Percentiles rank a stretch among this genome's conserved stretches.
Evolutionary conservation across 2,797 vertebrate species (phyloP).

Genomic region (Scleropages formosus): DNA sequence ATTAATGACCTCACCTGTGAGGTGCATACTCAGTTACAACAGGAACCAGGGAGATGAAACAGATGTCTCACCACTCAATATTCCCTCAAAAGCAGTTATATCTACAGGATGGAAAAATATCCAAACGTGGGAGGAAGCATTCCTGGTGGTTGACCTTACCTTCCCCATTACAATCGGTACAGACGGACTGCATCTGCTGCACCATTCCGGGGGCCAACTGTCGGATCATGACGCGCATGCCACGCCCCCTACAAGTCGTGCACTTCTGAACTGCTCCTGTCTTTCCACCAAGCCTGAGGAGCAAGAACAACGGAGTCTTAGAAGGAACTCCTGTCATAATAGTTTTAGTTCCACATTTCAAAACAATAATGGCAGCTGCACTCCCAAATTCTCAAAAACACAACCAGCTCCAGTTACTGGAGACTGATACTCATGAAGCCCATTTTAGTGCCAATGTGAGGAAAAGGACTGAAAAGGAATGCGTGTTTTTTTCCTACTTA

Average conservation of each 20-base stretch:
- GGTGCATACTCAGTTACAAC: neutral
- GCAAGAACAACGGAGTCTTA: constrained; percentile 22
- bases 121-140: neutral
- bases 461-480: neutral
- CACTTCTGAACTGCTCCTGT: constrained; percentile 96
- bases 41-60: neutral
- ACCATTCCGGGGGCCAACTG: constrained; percentile 98
- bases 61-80: neutral
- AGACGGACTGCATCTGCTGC: constrained; percentile 98
- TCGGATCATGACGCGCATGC: constrained; percentile 95
- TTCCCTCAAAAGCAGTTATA: too few species aligned
- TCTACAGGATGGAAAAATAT: too few species aligned
- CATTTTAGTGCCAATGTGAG: too few species aligned
- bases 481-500: constrained; percentile 70
- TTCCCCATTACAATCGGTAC: constrained; percentile 95
- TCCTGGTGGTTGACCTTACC: constrained; percentile 66
- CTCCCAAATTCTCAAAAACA: neutral
- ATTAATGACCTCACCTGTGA: constrained; percentile 92
- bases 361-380: too few species aligned
- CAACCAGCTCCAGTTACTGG: neutral
- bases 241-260: constrained; percentile 87
- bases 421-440: neutral
- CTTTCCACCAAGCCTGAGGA: constrained; percentile 93
- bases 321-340: too few species aligned
- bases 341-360: too few species aligned